Evolutionary conservation across 2,888 invertebrate species (phyloP).

Genomic region (Copidosoma aretas): DNA sequence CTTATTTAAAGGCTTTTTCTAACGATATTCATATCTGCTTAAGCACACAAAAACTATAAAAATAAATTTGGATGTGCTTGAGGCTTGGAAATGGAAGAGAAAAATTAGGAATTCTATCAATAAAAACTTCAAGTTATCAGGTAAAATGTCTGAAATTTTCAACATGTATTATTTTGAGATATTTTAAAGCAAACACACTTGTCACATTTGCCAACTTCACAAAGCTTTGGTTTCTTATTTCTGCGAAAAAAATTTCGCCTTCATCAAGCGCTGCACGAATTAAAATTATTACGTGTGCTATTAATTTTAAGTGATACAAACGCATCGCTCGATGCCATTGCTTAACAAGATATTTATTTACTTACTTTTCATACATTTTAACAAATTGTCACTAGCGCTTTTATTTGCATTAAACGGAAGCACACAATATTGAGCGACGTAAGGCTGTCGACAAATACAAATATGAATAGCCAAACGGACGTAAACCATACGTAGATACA

Average conservation of each 20-base stretch:
- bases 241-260: constrained; percentile 23
- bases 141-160: constrained; percentile 38
- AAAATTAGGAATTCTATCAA: not conserved
- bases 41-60: no score
- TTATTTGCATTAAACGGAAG: constrained; percentile 15
- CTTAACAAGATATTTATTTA: constrained; percentile 19
- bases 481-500: not conserved
- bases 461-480: constrained; percentile 1
- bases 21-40: no score
- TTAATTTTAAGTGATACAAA: constrained; percentile 26
- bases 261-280: no score
- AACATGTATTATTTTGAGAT: constrained; percentile 35
- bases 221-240: constrained; percentile 34
- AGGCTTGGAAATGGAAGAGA: not conserved
- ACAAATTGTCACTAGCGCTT: not conserved
- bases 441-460: not conserved
- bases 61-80: no score
- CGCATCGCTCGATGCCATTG: constrained; percentile 16
- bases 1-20: no score
- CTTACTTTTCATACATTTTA: not conserved
- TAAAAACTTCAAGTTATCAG: constrained; percentile 11
- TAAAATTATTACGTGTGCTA: constrained; percentile 24
- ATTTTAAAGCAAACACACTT: constrained; percentile 31
- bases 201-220: constrained; percentile 32
- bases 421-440: constrained; percentile 10